phyloP scores from a whole-genome alignment of 2,797 vertebrate species.

The Pachyuromys duprasi region DNA sequence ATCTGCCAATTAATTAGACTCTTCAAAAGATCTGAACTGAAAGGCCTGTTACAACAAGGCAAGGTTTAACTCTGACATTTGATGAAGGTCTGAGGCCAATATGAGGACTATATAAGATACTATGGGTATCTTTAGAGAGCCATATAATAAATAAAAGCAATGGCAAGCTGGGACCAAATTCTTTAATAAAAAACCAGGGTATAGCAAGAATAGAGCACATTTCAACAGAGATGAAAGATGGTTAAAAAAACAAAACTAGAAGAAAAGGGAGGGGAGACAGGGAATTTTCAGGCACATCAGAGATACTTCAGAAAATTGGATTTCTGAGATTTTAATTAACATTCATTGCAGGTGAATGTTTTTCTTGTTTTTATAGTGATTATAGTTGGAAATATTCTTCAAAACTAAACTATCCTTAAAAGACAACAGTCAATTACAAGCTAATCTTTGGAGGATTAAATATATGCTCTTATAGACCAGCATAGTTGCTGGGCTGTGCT shows the following conservation, averaged over 20 bases:
- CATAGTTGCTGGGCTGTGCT: neutral
- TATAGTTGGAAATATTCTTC: neutral
- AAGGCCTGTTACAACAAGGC: neutral
- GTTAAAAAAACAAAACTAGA: neutral
- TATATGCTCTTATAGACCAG: neutral
- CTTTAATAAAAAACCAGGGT: neutral
- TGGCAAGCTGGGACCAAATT: neutral
- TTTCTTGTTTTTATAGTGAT: neutral
- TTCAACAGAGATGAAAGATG: neutral
- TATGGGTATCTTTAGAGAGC: neutral
- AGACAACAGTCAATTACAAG: conserved; percentile 14
- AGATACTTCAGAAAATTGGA: neutral
- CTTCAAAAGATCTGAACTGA: conserved; percentile 15
- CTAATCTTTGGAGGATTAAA: conserved; percentile 34
- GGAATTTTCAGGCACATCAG: neutral
- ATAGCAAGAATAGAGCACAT: neutral
- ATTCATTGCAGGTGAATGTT: neutral
- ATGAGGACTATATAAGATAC: neutral
- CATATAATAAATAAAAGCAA: neutral
- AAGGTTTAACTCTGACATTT: neutral
- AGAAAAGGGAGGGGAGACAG: neutral
- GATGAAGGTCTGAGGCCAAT: neutral
- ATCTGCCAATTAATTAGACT: neutral
- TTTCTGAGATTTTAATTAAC: conserved; percentile 24
- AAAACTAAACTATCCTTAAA: conserved; percentile 49